Base-by-base conservation (phyloP, 2,888 invertebrate species). In the Drosophila anomelani region DNA sequence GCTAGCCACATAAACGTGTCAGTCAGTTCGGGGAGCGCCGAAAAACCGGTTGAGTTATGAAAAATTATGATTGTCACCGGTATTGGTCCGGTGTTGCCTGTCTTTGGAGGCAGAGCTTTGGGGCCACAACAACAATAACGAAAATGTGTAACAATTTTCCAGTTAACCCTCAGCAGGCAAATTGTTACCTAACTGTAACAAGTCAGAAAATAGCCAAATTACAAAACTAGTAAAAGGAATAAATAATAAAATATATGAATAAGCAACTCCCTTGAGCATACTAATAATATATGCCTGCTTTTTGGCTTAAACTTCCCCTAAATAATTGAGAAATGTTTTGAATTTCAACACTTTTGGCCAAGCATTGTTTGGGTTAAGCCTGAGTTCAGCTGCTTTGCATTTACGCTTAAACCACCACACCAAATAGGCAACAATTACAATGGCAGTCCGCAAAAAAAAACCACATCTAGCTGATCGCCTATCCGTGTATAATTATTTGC, bases 31-130 rank as follows among this genome's bases (percentile, higher is more conserved):
- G 62, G 78, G 72, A 74, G 61, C 57, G 69, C 69, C 75, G 63
- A 75, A 81, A 85, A 87, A 87, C 85, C 85, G 85, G 88, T 85
- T 85, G 75, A 75, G 86, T 85, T 85, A 88, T 85, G 84, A 85
- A 85, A 88, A 85, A 85, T 88, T 85, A 88, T 88, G 88, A 85
- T 85, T 85, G 88, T 85, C 85, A 88, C 85, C 85, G 88, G 78
- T 36, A 8, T 29, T 29, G 88, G 81, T 39, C 58, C 53, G 70
- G 64, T 55, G 43, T 20, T 20, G 46, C 46, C 23, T 8, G 44
- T 29, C 26, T 26, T 26, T 26, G 26, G 26, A 43, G 38, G 15
- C 47, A 54, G 32, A 57, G 51, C 66, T 13, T 63, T 49, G 47
- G 39, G 72, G 58, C 62, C 26, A 34, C 56, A 57, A 43, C 71